Conservation (phyloP, 2,888 invertebrate species). For the Eutolmus rufibarbis region DNA sequence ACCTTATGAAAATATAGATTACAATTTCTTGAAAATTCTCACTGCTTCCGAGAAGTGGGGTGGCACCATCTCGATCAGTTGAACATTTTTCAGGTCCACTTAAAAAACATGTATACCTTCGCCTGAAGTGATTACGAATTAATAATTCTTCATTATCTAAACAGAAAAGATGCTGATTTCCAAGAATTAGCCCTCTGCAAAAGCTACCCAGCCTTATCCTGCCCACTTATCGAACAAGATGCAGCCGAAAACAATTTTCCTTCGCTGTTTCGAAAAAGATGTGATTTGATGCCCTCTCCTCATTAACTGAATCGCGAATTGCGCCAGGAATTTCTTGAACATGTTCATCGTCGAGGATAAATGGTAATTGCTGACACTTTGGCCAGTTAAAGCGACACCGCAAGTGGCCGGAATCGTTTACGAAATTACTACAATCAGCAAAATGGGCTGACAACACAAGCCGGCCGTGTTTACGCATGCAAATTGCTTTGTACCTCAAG, state of each 20-base stretch:
- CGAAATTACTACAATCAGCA: conserved; percentile 31
- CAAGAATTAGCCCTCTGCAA: background rate
- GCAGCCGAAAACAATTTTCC: background rate
- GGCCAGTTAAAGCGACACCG: conserved; percentile 11
- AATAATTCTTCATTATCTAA: background rate
- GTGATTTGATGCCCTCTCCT: background rate
- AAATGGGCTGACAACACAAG: conserved; percentile 26
- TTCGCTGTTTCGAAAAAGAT: background rate
- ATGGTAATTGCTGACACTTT: conserved; percentile 31
- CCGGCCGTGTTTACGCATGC: conserved; percentile 22
- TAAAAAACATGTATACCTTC: background rate
- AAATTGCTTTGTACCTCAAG: conserved; percentile 16
- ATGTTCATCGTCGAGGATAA: conserved; percentile 33
- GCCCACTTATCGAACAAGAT: background rate
- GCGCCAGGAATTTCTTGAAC: conserved; percentile 1
- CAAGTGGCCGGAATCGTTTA: conserved; percentile 25
- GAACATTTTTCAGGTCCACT: background rate
- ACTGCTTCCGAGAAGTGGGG: background rate
- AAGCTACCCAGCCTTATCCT: background rate
- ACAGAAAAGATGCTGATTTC: background rate
- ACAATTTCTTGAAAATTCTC: background rate
- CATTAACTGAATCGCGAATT: background rate
- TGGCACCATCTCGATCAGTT: background rate
- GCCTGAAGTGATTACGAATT: background rate
- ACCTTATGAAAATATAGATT: background rate